Evolutionary conservation across 2,113 vertebrate genomes (phyloP), one percentile per base, ranked within the genome.

Genomic region (Trematomus loennbergii): DNA sequence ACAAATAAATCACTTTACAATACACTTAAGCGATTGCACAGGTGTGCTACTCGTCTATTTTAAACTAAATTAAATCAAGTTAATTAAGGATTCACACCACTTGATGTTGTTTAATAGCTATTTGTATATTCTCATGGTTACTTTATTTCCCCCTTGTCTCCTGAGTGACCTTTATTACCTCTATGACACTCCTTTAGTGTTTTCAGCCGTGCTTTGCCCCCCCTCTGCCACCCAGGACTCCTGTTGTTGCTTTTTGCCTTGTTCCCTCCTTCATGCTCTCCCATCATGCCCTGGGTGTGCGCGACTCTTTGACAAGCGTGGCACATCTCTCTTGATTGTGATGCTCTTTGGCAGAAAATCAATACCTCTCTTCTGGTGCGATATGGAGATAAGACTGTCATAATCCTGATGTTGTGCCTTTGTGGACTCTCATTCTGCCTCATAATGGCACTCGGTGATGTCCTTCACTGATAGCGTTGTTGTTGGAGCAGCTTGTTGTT

Each of bases 301-400:
- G 69, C 86, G 82, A 84, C 91, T 93, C 94, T 90, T 94, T 74
- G 87, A 93, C 79, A 77, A 74, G 86, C 93, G 83, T 89, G 87
- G 75, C 69, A 79, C 88, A 87, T 94, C 91, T 69, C 94, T 94
- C 93, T 90, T 95, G 93, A 96, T 93, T 92, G 88, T 96, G 94
- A 97, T 97, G 92, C 87, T 91, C 80, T 94, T 91, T 97, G 97
- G 95, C 97, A 97, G 97, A 82, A 97, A 97, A 98, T 99, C 97
- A 95, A 97, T 99, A 96, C 78, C 91, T 95, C 95, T 96, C 96
- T 95, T 93, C 90, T 90, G 95, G 93, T 86, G 91, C 89, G 95
- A 96, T 97, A 96, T 96, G 94, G 93, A 88, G 92, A 93, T 94
- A 94, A 94, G 92, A 94, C 96, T 91, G 93, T 95, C 90, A 90